Evolutionary conservation across 2,797 vertebrate genomes (phyloP), one percentile per base, ranked within the genome.

Genomic region (Hybognathus amarus): DNA sequence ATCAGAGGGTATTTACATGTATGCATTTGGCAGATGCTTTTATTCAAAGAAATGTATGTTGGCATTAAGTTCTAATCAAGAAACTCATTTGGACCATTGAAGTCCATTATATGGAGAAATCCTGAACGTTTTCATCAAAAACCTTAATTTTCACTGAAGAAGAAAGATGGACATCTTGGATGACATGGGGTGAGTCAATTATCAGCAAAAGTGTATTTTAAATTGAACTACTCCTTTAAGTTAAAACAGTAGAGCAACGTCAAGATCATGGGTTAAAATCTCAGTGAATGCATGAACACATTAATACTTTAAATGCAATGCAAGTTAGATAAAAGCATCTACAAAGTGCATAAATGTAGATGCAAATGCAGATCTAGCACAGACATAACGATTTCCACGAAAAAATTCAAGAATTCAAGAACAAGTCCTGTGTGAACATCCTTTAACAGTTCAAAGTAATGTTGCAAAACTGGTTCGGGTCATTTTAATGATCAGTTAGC

Each of bases 291-390:
- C 69, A 30, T 71, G 24, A 71, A 36, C 24, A 6, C 15, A 52
- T 33, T 18, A 36, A 7, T 22, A 73, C 70, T 36, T 22, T 22
- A 11, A 52, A 73, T 73, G 18, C 18, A 33, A 52, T 54, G 18
- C 22, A 74, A 56, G 22, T 9, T 74, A 6, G 20, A 54, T n/a
- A 33, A 74, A 74, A 74, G 30, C 30, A 74, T 74, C 71, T 73
- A 47, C 5, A 50, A 50, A 71, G 30, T 5, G 69, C 24, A 71
- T 20, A 24, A 42, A 61, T 27, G 56, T 13, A 24, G n/a, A 27
- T 27, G 59, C 24, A 13, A 69, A 50, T 33, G 45, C 45, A 24
- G 13, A 69, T 30, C 68, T 47, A 18, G 42, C 40, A 70, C n/a
- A 47, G 42, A 12, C 64, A 67, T 22, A n/a, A 11, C 15, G 15